These are phyloP conservation scores for Hyphantria cunea DNA, from an alignment of 1,140 invertebrate species.

Conservation along the genomic window DNA sequence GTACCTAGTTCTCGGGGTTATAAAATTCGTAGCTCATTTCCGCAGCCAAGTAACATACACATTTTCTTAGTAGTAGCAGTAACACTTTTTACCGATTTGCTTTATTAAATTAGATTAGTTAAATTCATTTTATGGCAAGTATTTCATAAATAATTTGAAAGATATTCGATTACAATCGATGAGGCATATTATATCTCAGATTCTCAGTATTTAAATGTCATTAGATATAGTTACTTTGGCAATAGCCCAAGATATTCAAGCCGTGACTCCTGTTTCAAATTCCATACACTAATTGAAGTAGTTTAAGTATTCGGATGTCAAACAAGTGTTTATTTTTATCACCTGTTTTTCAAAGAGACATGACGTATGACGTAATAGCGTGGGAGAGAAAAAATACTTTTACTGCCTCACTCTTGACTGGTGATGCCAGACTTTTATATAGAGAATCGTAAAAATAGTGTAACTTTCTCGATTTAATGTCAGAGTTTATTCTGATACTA, in stretches of 20 bases:
- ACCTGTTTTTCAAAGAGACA: neutral
- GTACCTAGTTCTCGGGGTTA: too few species aligned
- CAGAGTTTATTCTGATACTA: conserved; percentile 44
- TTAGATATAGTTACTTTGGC: neutral
- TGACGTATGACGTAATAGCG: conserved; percentile 2
- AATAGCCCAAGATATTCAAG: neutral
- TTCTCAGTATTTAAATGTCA: too few species aligned
- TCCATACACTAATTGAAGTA: neutral
- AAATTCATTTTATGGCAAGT: too few species aligned
- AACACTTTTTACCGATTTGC: too few species aligned
- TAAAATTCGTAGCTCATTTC: too few species aligned
- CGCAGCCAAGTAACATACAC: too few species aligned
- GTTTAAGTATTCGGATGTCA: neutral
- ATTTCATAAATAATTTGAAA: too few species aligned
- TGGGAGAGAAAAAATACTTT: conserved; percentile 11
- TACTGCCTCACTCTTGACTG: neutral
- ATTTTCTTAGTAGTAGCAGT: too few species aligned
- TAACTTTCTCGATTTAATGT: conserved; percentile 39
- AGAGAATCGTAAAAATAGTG: conserved; percentile 35
- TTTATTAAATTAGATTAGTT: too few species aligned
- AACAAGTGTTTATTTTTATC: neutral
- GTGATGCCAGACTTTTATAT: conserved; percentile 28
- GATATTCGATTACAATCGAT: too few species aligned
- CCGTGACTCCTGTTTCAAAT: neutral
- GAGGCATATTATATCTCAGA: too few species aligned